Evolutionary conservation across 2,888 invertebrate species (phyloP), one percentile per base, ranked within the genome.

Genomic region (Hirtodrosophila duncani): DNA sequence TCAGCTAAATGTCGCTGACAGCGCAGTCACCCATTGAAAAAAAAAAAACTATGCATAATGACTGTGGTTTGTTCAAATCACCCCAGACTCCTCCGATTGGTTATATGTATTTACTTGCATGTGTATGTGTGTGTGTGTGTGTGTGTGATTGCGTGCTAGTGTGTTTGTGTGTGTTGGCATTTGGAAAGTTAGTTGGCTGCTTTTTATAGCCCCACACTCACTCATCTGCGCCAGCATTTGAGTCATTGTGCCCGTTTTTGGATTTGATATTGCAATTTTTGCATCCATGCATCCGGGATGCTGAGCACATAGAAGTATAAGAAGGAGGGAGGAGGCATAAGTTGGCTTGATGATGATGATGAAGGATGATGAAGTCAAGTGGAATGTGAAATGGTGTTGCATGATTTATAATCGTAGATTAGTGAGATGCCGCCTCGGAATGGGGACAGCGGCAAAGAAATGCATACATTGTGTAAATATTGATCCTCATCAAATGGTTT

Each of bases 191-290:
- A 33, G 67, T 51, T 61, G 50, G 20, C 30, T 53, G 50, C 37
- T 67, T 61, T 72, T 69, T 72, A 65, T 72, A 45, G 69, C 53
- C 50, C 51, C 57, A 57, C 59, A 63, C n/a, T n/a, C n/a, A n/a
- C n/a, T n/a, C n/a, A 71, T 64, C 45, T 64, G 52, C 46, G 49
- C 21, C 29, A 34, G 42, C 26, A 13, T 49, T 67, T 67, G 58
- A 63, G 67, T 67, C 67, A 67, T 56, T 68, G 61, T 72, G 58
- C 69, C 61, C 55, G 58, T 72, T 70, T 68, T 69, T 44, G 37
- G 38, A 39, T 58, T 66, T 55, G 55, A 63, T 56, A 67, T 39
- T 63, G 67, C 67, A 74, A 55, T 53, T 75, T 63, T 67, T 62
- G 58, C 62, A 52, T 72, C 29, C 36, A 48, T 48, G 74, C 74